phyloP scores from a whole-genome alignment of 2,888 invertebrate genomes.

The Zeuzera pyrina region DNA sequence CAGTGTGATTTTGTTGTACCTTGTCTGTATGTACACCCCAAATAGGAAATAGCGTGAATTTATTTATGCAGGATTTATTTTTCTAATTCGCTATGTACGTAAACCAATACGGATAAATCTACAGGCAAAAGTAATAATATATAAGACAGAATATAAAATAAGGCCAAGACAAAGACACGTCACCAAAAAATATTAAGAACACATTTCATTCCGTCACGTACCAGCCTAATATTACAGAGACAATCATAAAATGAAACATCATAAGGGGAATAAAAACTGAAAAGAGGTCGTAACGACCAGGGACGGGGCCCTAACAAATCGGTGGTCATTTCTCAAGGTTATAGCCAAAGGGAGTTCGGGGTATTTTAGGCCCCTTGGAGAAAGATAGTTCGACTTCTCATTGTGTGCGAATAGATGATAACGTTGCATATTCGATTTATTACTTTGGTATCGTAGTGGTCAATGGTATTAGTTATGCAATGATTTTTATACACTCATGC shows the following conservation, averaged over 20 bases:
- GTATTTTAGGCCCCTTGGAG: constrained; percentile 17
- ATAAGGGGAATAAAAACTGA: constrained; percentile 66
- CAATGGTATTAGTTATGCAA: too few species aligned
- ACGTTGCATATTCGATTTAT: constrained; percentile 52
- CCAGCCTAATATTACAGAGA: constrained; percentile 43
- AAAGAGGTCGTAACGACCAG: constrained; percentile 58
- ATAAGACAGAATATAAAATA: neutral
- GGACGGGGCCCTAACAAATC: constrained; percentile 63
- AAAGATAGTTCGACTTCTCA: constrained; percentile 58
- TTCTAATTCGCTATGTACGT: too few species aligned
- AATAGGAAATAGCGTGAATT: too few species aligned
- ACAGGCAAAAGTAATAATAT: neutral
- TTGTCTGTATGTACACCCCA: too few species aligned
- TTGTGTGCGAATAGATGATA: constrained; percentile 45
- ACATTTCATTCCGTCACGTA: constrained; percentile 46
- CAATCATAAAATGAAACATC: constrained; percentile 69
- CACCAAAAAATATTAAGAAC: constrained; percentile 20
- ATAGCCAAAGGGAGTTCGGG: constrained; percentile 43
- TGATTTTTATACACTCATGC: too few species aligned
- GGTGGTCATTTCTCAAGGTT: constrained; percentile 65
- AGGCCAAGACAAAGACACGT: neutral
- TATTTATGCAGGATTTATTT: too few species aligned
- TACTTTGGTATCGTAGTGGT: too few species aligned
- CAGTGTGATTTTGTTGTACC: too few species aligned
- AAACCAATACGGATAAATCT: neutral